These are phyloP conservation scores for Hemicrepidius hirtus DNA, from an alignment of 2,888 invertebrate genomes.

Conservation along the genomic window DNA sequence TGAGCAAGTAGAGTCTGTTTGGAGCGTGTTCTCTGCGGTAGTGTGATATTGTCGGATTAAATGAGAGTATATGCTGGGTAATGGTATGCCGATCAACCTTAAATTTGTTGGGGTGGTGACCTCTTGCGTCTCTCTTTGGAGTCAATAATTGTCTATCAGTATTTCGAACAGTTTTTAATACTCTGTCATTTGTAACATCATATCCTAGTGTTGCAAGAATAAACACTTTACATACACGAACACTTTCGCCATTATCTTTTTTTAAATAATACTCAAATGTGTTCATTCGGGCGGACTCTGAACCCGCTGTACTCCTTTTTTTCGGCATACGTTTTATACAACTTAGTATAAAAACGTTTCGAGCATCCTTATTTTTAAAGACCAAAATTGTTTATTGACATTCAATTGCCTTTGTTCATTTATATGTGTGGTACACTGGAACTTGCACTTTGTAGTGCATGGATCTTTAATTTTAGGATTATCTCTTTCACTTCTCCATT, in stretches of 20 bases:
- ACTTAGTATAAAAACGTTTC: slow-evolving; percentile 33
- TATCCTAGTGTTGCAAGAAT: slow-evolving; percentile 21
- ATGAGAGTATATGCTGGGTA: slow-evolving; percentile 3
- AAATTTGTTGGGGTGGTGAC: not conserved
- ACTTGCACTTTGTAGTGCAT: not conserved
- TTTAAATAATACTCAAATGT: slow-evolving; percentile 13
- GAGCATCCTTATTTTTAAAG: slow-evolving; percentile 26
- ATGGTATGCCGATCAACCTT: slow-evolving; percentile 11
- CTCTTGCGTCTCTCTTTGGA: not conserved
- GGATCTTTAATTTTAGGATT: not conserved
- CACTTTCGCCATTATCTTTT: not conserved
- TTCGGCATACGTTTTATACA: slow-evolving; percentile 7
- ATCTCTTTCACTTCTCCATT: not conserved
- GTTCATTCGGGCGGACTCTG: too few relatives aligned
- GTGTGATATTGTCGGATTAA: slow-evolving; percentile 42
- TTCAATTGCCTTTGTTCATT: not conserved
- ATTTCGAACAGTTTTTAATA: slow-evolving; percentile 23
- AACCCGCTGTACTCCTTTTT: not conserved
- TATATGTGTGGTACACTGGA: not conserved
- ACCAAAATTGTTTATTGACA: slow-evolving; percentile 34
- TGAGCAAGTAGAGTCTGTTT: slow-evolving; percentile 52
- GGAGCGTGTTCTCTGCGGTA: too few relatives aligned
- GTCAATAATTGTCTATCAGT: not conserved
- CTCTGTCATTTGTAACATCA: slow-evolving; percentile 14
- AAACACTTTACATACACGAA: slow-evolving; percentile 20